A percentile compares a stretch with the other conserved stretches of the same genome.
These are phyloP conservation scores for Halotydeus destructor DNA, from an alignment of 1,140 invertebrate genomes.

Conservation along the genomic window DNA sequence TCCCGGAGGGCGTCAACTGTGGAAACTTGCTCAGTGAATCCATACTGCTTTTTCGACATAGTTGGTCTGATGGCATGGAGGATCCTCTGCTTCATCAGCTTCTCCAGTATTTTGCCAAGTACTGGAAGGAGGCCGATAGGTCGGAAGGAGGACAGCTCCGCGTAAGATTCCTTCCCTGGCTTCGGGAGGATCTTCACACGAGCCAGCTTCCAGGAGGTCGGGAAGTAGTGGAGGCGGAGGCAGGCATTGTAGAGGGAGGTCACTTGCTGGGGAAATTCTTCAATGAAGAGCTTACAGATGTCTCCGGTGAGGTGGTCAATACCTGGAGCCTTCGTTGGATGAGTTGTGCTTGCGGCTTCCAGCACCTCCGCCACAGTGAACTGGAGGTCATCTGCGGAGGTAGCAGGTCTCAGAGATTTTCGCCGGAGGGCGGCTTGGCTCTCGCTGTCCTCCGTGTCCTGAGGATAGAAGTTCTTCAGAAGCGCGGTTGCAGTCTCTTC, in stretches of 20 bases:
- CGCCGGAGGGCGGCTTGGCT: neutral
- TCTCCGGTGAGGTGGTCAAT: constrained; percentile 3
- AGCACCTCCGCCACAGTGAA: neutral
- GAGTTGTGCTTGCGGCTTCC: neutral
- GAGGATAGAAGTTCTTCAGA: neutral
- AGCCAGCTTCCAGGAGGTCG: neutral
- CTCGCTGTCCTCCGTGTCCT: neutral
- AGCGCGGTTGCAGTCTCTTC: neutral
- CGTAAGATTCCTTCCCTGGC: neutral
- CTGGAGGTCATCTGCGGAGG: neutral
- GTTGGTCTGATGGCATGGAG: neutral
- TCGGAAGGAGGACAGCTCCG: neutral
- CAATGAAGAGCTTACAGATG: neutral
- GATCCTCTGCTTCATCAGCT: neutral
- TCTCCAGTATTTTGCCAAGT: constrained; percentile 10
- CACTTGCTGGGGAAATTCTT: neutral
- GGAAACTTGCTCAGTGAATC: constrained; percentile 5
- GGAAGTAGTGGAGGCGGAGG: constrained; percentile 2
- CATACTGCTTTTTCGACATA: constrained; percentile 9
- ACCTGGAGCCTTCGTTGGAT: constrained; percentile 4
- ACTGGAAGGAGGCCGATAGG: constrained; percentile 10
- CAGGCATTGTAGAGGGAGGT: constrained; percentile 2
- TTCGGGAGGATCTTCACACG: constrained; percentile 6
- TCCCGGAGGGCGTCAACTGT: neutral
- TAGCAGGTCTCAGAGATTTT: neutral